A percentile compares a stretch with the other conserved stretches of the same genome.
phyloP scores from a whole-genome alignment of 2,113 vertebrate species.

The Microtus montanus region DNA sequence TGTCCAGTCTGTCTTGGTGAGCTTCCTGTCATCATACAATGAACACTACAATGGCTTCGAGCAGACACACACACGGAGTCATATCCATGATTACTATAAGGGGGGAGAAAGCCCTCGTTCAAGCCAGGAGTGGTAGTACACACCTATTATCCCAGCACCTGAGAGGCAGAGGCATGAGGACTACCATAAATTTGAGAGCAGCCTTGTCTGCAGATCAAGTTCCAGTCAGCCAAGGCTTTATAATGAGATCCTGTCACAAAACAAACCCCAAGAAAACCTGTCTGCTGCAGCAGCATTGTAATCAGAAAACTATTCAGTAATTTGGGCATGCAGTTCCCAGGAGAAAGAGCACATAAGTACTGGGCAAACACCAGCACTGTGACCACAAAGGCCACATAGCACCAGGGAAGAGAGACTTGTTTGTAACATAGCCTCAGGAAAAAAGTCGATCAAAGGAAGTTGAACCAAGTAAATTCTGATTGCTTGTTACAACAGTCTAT shows the following conservation, averaged over 20 bases:
- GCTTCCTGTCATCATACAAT: neutral
- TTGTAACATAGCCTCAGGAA: neutral
- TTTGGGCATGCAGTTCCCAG: accelerated
- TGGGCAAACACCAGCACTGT: accelerated
- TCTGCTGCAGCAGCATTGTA: neutral
- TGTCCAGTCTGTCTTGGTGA: neutral
- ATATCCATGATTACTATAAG: neutral
- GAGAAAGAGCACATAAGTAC: accelerated
- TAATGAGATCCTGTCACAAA: neutral
- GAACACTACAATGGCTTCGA: neutral
- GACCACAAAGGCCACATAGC: accelerated
- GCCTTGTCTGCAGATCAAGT: neutral
- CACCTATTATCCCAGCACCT: neutral
- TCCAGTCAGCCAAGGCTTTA: neutral
- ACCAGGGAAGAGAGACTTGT: accelerated
- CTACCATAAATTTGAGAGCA: neutral
- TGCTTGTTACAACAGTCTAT: neutral
- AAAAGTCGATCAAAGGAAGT: neutral
- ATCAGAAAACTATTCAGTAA: neutral
- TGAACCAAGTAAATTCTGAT: too few relatives aligned
- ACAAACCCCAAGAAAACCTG: neutral
- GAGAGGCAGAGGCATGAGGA: neutral
- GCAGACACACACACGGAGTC: neutral
- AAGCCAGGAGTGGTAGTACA: neutral
- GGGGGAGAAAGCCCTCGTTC: neutral